These are phyloP conservation scores for Lindbergichthys nudifrons DNA, from an alignment of 2,797 vertebrate species.

Conservation along the genomic window DNA sequence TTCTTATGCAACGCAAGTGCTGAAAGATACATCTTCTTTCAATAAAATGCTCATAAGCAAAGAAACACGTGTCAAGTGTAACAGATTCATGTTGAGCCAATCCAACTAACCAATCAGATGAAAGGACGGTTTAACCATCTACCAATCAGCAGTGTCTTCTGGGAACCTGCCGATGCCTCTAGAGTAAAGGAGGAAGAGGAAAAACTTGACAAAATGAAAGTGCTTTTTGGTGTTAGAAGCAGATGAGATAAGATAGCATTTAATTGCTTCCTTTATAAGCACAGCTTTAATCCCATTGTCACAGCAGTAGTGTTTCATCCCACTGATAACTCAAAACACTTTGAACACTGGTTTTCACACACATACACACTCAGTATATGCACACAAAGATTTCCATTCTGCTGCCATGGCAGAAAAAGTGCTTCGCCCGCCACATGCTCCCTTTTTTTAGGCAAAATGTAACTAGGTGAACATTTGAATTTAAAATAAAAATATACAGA, in stretches of 20 bases:
- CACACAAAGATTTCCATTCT: constrained; percentile 63
- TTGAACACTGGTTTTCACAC: constrained; percentile 73
- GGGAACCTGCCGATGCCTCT: constrained; percentile 25
- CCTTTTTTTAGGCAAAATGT: constrained; percentile 72
- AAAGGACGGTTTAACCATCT: background rate
- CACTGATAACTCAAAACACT: constrained; percentile 78
- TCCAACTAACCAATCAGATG: constrained; percentile 22
- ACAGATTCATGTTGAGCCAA: background rate
- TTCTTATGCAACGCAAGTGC: background rate
- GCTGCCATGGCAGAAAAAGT: constrained; percentile 82
- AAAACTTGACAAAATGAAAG: constrained; percentile 69
- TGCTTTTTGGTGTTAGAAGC: constrained; percentile 68
- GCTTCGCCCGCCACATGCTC: constrained; percentile 72
- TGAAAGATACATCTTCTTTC: background rate
- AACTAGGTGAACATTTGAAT: constrained; percentile 76
- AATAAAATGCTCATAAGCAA: background rate
- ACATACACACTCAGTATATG: constrained; percentile 39
- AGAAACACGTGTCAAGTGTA: background rate
- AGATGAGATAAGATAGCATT: constrained; percentile 82
- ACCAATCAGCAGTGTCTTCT: constrained; percentile 30
- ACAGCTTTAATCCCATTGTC: constrained; percentile 84
- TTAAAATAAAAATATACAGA: constrained; percentile 63
- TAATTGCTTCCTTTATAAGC: constrained; percentile 84
- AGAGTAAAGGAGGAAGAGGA: constrained; percentile 32
- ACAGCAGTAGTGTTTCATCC: constrained; percentile 76